phyloP scores from a whole-genome alignment of 2,888 invertebrate genomes.

The Uloborus plumipes region DNA sequence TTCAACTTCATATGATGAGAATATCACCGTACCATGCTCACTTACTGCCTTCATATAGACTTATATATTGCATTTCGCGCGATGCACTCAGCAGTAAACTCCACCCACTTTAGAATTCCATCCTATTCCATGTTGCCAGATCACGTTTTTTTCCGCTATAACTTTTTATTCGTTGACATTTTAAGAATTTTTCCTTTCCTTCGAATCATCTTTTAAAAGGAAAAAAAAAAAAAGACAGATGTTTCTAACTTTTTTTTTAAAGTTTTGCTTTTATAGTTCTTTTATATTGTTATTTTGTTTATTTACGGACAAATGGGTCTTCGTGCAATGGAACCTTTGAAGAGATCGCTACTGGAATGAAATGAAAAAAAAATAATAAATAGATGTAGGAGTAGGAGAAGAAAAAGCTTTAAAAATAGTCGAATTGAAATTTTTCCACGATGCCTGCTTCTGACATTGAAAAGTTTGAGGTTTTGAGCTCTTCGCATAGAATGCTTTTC shows the following conservation, averaged over 20 bases:
- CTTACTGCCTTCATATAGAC: constrained; percentile 37
- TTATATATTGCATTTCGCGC: constrained; percentile 45
- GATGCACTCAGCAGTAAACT: constrained; percentile 23
- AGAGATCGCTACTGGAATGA: too few species aligned
- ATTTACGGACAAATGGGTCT: constrained; percentile 51
- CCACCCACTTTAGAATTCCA: constrained; percentile 6
- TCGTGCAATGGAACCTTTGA: too few species aligned
- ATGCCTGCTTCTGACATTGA: constrained; percentile 54
- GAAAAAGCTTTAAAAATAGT: constrained; percentile 10
- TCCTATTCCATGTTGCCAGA: constrained; percentile 39
- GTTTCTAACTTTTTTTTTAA: constrained; percentile 40
- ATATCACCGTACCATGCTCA: constrained; percentile 43
- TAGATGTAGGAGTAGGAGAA: background rate
- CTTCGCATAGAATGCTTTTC: constrained; percentile 1
- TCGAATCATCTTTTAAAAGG: constrained; percentile 15
- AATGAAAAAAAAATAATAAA: too few species aligned
- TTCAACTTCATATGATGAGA: constrained; percentile 56
- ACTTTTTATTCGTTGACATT: constrained; percentile 59
- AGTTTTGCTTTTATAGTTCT: constrained; percentile 13
- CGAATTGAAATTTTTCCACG: constrained; percentile 51
- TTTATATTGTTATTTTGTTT: constrained; percentile 29
- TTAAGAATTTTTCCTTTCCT: constrained; percentile 29
- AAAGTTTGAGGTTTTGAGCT: constrained; percentile 48
- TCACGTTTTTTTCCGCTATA: constrained; percentile 47
- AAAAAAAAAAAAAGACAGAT: constrained; percentile 38